A percentile compares a stretch with the other conserved stretches of the same genome.
Conservation (phyloP, 2,113 vertebrate genomes). For the Notothenia rossii region DNA sequence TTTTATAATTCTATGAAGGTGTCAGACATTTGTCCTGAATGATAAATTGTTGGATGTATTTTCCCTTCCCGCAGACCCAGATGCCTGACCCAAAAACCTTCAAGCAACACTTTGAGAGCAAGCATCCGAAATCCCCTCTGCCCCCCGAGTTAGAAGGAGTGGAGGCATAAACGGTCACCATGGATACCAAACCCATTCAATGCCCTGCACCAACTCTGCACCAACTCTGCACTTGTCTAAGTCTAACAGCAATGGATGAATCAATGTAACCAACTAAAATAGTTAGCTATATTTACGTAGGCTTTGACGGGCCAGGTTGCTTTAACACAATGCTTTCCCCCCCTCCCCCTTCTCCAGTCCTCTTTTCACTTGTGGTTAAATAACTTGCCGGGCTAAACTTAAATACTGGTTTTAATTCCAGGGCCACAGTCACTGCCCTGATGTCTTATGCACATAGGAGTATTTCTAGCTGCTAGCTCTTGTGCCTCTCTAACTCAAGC, state of each 20-base stretch:
- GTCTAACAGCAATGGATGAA: constrained; percentile 58
- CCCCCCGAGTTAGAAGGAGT: constrained; percentile 84
- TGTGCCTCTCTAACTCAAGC: constrained; percentile 34
- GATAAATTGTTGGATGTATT: constrained; percentile 6
- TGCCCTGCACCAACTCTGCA: constrained; percentile 51
- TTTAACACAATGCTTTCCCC: constrained; percentile 32
- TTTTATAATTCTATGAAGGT: neutral
- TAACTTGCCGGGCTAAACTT: constrained; percentile 19
- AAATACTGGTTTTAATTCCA: constrained; percentile 18
- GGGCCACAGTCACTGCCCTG: constrained; percentile 22
- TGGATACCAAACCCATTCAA: constrained; percentile 38
- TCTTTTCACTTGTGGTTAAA: constrained; percentile 36
- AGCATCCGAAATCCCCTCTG: constrained; percentile 84
- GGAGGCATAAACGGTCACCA: constrained; percentile 70
- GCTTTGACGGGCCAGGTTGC: constrained; percentile 37
- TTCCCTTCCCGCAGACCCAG: constrained; percentile 77
- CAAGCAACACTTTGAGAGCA: constrained; percentile 88
- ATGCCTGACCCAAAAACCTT: constrained; percentile 88
- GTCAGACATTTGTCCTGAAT: neutral
- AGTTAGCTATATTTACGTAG: constrained; percentile 29
- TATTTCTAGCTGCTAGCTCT: constrained; percentile 48
- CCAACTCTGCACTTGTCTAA: constrained; percentile 50
- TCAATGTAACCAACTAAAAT: constrained; percentile 44
- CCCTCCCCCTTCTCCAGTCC: constrained; percentile 30
- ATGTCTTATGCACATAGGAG: constrained; percentile 33